Evolutionary conservation across 2,797 vertebrate species (phyloP), one percentile per base, ranked within the genome.

Genomic region (Presbytis comata): DNA sequence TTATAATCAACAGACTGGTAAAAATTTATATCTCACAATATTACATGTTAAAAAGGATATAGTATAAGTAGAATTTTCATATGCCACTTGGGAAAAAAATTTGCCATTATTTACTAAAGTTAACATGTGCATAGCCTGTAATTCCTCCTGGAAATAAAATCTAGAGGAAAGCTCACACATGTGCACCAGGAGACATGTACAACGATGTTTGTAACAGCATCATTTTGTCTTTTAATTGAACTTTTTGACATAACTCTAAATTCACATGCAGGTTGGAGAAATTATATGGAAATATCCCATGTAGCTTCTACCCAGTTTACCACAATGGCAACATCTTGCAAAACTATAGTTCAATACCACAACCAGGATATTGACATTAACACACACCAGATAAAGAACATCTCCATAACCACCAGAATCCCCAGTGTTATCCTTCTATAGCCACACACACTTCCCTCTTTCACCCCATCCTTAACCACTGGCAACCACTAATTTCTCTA

Each of bases 71-170:
- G 26, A 91, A 64, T 33, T 30, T 50, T 85, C 74, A 33, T 33
- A 33, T 3, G 41, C 1, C 26, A 78, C 57, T 67, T 55, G 21
- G 19, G 61, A 44, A 93, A 86, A 70, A 30, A 64, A n/a, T 4
- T n/a, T 19, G 33, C 24, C 48, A 57, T 28, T 28, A 84, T 79
- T 57, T 87, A 67, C 59, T 57, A 57, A 70, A 72, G 50, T 57
- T 80, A 57, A 88, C 75, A 57, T 36, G 16, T 21, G 41, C 12
- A 80, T 14, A 80, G 14, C 22, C 39, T 87, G 1, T 59, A 50
- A 75, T 61, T 84, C 17, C 67, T 84, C 39, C 39, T 22, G 70
- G 46, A 80, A 87, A 61, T 44, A 80, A 93, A 26, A 87, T 36
- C 46, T 53, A 53, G 74, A 75, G 41, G 9, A 78, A 22, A 39